Evolutionary conservation across 2,113 vertebrate species (phyloP).

Genomic region (Gymnarchus niloticus): DNA sequence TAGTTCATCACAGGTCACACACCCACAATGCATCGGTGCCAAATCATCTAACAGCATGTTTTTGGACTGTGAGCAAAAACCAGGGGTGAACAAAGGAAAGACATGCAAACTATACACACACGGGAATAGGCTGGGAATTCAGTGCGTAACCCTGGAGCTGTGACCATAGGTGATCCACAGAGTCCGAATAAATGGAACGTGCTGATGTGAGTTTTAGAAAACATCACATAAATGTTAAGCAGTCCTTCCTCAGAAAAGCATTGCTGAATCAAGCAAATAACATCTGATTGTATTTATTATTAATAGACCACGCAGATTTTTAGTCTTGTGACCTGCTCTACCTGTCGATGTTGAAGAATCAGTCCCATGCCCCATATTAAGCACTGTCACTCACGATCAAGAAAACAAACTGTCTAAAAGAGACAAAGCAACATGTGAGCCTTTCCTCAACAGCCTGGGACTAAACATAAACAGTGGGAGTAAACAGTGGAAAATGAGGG

Average conservation of each 20-base stretch:
- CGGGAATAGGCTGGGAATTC: neutral
- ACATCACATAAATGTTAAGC: neutral
- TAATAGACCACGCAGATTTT: neutral
- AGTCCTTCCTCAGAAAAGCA: neutral
- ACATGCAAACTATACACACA: too few species aligned
- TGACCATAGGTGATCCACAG: too few species aligned
- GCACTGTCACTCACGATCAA: neutral
- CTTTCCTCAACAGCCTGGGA: neutral
- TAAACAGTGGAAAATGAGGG: conserved; percentile 6
- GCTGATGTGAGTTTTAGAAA: too few species aligned
- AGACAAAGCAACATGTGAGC: neutral
- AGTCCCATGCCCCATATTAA: neutral
- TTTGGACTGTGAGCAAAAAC: too few species aligned
- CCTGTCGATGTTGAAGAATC: neutral
- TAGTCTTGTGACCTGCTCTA: neutral
- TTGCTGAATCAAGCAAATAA: neutral
- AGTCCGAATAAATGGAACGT: too few species aligned
- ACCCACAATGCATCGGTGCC: neutral
- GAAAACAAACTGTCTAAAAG: neutral
- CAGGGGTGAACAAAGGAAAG: neutral
- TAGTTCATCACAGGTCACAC: neutral
- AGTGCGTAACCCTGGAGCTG: neutral
- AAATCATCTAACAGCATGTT: neutral
- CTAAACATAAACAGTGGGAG: conserved; percentile 6
- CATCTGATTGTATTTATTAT: neutral